These are phyloP conservation scores for Sesia bembeciformis DNA, from an alignment of 2,888 invertebrate species.

Conservation along the genomic window DNA sequence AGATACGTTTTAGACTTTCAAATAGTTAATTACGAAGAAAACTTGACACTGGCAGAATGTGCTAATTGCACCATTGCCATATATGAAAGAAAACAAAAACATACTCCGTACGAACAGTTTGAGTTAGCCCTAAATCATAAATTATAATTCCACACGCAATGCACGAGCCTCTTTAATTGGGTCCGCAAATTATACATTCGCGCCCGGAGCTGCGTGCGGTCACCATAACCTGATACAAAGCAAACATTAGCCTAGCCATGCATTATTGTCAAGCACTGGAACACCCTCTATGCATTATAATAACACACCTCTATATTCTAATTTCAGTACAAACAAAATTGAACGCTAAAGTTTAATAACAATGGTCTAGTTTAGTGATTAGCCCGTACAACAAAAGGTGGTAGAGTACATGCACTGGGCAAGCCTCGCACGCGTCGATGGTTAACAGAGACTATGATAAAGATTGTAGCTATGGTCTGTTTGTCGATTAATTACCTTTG, in stretches of 20 bases:
- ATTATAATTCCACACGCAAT: conserved; percentile 54
- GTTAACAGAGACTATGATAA: conserved; percentile 56
- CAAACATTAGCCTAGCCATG: conserved; percentile 72
- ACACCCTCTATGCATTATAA: conserved; percentile 21
- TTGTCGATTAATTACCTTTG: too few relatives aligned
- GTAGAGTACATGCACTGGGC: conserved; percentile 53
- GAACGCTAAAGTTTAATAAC: conserved; percentile 14
- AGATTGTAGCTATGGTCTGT: conserved; percentile 43
- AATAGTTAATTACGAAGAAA: too few relatives aligned
- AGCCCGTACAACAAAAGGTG: not conserved
- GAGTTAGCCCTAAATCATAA: conserved; percentile 9
- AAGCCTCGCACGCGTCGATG: conserved; percentile 59
- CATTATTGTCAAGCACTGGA: conserved; percentile 72
- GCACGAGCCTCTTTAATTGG: conserved; percentile 66
- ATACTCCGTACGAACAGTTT: too few relatives aligned
- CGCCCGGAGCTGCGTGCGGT: conserved; percentile 60
- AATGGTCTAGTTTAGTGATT: not conserved
- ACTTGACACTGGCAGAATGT: too few relatives aligned
- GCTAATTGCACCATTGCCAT: too few relatives aligned
- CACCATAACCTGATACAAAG: conserved; percentile 65
- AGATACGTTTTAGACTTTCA: too few relatives aligned
- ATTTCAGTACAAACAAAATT: conserved; percentile 11
- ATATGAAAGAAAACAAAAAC: too few relatives aligned
- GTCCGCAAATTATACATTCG: conserved; percentile 68
- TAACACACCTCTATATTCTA: conserved; percentile 17